Evolutionary conservation across 2,888 invertebrate genomes (phyloP), one percentile per base, ranked within the genome.

Genomic region (Cantharis rustica): DNA sequence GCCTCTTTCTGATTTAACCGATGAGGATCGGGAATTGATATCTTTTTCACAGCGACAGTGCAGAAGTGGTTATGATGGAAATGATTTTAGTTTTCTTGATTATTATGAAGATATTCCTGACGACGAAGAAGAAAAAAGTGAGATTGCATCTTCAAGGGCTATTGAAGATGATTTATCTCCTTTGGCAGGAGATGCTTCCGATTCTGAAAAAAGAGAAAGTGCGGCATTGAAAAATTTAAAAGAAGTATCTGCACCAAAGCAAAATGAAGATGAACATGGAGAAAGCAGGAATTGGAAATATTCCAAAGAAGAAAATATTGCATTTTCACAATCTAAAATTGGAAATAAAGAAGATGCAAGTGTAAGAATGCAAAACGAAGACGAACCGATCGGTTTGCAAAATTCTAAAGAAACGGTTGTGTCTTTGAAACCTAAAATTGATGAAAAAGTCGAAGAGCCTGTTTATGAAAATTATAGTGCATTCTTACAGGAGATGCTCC

Each of bases 1-100:
- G 9, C 82, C 85, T 7, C 79, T 83, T 68, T 86, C 86, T 0
- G 84, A 84, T 17, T 77, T 86, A 10, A 85, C 84, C 75, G 82
- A 82, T n/a, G 79, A 82, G 16, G 86, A 86, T 80, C 77, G 85
- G 16, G 73, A 76, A 3, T 68, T 85, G 9, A 83, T 86, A 61
- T 81, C 84, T 23, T 78, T 79, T 20, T 81, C 85, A 10, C 83
- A 82, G 68, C 71, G 68, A 7, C 79, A 73, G 68, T 83, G 82
- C 73, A 17, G 64, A 10, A 66, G 64, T 66, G 64, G 64, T 16
- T 66, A 74, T 27, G 78, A 66, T 26, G 72, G 72, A 20, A 26
- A 69, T 23, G 20, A 16, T 47, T 47, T 47, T n/a, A 47, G 47
- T 47, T 47, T 47, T 47, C n/a, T 47, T 7, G 47, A 47, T 47